phyloP scores from a whole-genome alignment of 2,888 invertebrate genomes.

The Cyclophora albipunctata region DNA sequence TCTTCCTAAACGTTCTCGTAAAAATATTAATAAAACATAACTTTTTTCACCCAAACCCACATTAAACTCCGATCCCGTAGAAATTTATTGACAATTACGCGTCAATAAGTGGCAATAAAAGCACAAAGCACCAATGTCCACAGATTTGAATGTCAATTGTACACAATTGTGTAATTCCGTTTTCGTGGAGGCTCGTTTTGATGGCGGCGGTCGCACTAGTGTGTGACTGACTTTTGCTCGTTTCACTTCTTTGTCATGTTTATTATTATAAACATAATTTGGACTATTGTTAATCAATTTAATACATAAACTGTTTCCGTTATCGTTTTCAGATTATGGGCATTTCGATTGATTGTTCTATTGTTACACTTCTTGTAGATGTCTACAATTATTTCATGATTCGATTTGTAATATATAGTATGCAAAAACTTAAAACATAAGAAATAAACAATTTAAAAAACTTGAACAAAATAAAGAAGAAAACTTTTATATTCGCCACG shows the following conservation, averaged over 20 bases:
- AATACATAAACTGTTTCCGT: conserved; percentile 49
- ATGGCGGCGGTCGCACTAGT: conserved; percentile 52
- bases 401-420: no score
- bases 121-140: conserved; percentile 71
- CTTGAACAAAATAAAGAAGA: no score
- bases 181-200: conserved; percentile 71
- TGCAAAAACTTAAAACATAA: no score
- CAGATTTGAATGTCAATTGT: conserved; percentile 75
- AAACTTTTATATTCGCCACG: no score
- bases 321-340: conserved; percentile 34
- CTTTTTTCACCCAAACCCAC: conserved; percentile 75
- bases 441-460: no score
- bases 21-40: conserved; percentile 76
- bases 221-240: conserved; percentile 45
- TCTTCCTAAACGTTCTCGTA: conserved; percentile 72
- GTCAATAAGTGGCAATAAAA: conserved; percentile 74
- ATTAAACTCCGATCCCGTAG: conserved; percentile 73
- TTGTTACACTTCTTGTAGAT: no score
- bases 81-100: conserved; percentile 75
- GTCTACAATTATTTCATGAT: no score
- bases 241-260: conserved; percentile 54
- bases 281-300: conserved; percentile 57
- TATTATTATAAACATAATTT: conserved; percentile 64
- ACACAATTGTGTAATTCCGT: conserved; percentile 71
- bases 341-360: conserved; percentile 16